Conservation (phyloP, 2,888 invertebrate genomes). For the Agonopterix arenella region DNA sequence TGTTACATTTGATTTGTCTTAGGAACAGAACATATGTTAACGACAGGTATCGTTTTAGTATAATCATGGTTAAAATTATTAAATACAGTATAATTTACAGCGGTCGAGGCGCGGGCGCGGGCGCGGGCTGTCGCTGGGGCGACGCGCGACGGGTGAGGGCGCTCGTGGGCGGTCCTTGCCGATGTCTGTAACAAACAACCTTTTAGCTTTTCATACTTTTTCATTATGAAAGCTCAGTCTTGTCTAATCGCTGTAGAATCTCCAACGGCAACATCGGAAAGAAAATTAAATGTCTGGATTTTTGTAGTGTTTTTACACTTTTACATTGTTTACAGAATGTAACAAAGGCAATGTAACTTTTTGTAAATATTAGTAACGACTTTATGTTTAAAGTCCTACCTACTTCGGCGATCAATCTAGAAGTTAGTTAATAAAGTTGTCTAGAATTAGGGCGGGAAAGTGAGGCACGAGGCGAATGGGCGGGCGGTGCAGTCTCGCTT, state of each 20-base stretch:
- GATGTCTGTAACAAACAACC: too few species aligned
- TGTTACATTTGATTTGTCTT: neutral
- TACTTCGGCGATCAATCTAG: neutral
- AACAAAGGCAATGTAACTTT: too few species aligned
- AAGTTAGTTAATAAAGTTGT: constrained; percentile 25
- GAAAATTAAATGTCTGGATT: too few species aligned
- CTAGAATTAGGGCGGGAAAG: constrained; percentile 69
- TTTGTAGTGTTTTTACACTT: too few species aligned
- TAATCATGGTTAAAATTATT: constrained; percentile 11
- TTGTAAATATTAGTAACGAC: too few species aligned
- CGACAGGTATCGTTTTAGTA: constrained; percentile 7
- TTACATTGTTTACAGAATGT: too few species aligned
- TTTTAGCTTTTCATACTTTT: too few species aligned
- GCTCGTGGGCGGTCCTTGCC: constrained; percentile 12
- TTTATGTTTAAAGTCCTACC: too few species aligned
- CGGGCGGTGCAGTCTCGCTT: constrained; percentile 72
- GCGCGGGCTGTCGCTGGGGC: constrained; percentile 57
- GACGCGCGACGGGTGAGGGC: constrained; percentile 41
- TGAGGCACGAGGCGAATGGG: constrained; percentile 71
- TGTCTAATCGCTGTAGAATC: too few species aligned
- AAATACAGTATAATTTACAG: constrained; percentile 11
- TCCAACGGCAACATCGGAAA: too few species aligned
- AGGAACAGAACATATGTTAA: neutral
- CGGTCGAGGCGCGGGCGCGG: constrained; percentile 18
- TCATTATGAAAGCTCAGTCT: too few species aligned